Percentiles rank a stretch among this genome's conserved stretches.
phyloP scores from a whole-genome alignment of 1,140 invertebrate species.

The Cydia splendana region DNA sequence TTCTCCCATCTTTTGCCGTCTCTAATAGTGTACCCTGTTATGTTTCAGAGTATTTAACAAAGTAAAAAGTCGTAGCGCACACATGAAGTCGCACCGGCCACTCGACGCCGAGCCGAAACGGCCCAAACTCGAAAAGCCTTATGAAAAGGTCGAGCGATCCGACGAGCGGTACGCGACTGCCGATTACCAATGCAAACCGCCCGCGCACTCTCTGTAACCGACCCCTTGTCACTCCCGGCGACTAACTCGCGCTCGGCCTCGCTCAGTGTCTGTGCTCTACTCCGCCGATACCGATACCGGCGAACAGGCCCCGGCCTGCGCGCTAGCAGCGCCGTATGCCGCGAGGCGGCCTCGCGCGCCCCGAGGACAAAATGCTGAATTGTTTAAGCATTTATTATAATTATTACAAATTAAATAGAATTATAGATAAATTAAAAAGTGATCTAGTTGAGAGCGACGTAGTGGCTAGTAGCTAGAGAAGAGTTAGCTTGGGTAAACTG shows the following conservation, averaged over 20 bases:
- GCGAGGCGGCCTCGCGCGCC: constrained; percentile 41
- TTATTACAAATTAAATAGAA: constrained; percentile 52
- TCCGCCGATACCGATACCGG: not conserved
- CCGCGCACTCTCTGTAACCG: constrained; percentile 53
- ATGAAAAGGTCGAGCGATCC: constrained; percentile 78
- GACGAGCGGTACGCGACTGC: constrained; percentile 71
- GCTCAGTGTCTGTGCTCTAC: constrained; percentile 26
- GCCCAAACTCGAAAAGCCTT: constrained; percentile 79
- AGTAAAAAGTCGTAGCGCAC: constrained; percentile 98
- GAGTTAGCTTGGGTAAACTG: constrained; percentile 48
- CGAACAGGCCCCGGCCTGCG: not conserved
- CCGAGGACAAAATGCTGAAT: constrained; percentile 50
- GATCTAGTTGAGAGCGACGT: constrained; percentile 55
- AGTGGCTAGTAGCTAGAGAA: constrained; percentile 61
- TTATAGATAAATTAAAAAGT: constrained; percentile 56
- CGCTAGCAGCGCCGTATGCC: not conserved
- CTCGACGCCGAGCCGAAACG: constrained; percentile 84
- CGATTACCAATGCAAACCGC: constrained; percentile 71
- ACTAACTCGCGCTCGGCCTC: constrained; percentile 36
- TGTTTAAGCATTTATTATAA: constrained; percentile 62
- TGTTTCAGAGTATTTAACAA: constrained; percentile 96
- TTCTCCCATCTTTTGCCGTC: constrained; percentile 57
- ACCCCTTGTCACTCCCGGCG: constrained; percentile 53
- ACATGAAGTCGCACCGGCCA: constrained; percentile 98
- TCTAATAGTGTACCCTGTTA: constrained; percentile 74